Base-by-base conservation (phyloP, 2,888 invertebrate genomes). In the Cecidostiba fungosa region DNA sequence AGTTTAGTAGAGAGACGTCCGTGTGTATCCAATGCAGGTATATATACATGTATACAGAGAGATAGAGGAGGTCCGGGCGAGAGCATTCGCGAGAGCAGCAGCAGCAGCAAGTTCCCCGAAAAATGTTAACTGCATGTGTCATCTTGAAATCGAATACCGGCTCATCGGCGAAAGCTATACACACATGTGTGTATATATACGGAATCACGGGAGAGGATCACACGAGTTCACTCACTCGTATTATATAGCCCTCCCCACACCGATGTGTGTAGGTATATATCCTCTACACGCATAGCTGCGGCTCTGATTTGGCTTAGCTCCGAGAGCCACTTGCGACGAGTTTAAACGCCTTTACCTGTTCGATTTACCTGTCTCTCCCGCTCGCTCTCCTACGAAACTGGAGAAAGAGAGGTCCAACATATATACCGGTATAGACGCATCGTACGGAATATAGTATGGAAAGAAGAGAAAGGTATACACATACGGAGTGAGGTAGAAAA, bases 91-190 rank as follows among this genome's bases (percentile, higher is more conserved):
- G 82, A 62, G 54, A 54, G 54, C 50, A 16, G 69, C 69, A 76
- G n/a, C n/a, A 54, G 54, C 54, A 19, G 69, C 69, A 76, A 43
- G 69, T 82, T 79, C 82, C n/a, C 5, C 73, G 83, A 83, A 83
- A 86, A 83, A 86, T 77, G 77, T 86, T 86, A 86, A 86, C 83
- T 86, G 86, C 83, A 86, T 83, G 83, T 86, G 83, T 86, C 83
- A 86, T 86, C 86, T 79, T 72, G 83, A 86, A 86, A 83, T 83
- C 77, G 76, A 83, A 83, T 83, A 83, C 78, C 47, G 26, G 23
- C 8, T 39, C 47, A 19, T 23, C 16, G 26, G 14, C 47, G 50
- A 72, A 19, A 73, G 8, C 43, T 39, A 19, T 74, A 19, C 19
- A 32, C n/a, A 19, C 54, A 39, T 26, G 66, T 8, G 76, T 19